Conservation (phyloP, 2,888 invertebrate genomes). For the Mimumesa dahlbomi region DNA sequence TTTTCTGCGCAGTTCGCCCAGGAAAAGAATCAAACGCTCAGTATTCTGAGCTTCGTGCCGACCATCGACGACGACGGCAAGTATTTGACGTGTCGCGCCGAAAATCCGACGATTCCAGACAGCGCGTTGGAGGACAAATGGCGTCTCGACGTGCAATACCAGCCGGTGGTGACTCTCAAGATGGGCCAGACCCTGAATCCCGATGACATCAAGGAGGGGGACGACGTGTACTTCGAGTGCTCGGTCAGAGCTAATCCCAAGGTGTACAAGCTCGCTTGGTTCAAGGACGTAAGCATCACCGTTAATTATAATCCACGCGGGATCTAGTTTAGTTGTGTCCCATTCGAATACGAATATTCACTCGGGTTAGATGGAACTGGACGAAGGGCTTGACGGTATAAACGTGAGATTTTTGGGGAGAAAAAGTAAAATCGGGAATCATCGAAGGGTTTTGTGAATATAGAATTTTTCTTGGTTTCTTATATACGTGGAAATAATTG, state of each 20-base stretch:
- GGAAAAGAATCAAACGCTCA: constrained; percentile 89
- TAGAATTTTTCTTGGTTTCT: too few relatives aligned
- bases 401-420: too few relatives aligned
- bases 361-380: too few relatives aligned
- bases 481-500: too few relatives aligned
- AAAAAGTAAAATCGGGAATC: too few relatives aligned
- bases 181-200: constrained; percentile 93
- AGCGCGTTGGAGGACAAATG: constrained; percentile 93
- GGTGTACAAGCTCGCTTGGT: constrained; percentile 92
- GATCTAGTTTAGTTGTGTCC: too few relatives aligned
- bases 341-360: too few relatives aligned
- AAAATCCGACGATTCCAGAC: constrained; percentile 91
- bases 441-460: too few relatives aligned
- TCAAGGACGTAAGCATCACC: constrained; percentile 90
- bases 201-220: constrained; percentile 93
- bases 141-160: constrained; percentile 93
- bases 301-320: too few relatives aligned
- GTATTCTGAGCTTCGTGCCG: constrained; percentile 91
- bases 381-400: too few relatives aligned
- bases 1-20: constrained; percentile 87
- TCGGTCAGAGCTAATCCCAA: constrained; percentile 92
- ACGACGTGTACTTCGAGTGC: constrained; percentile 94
- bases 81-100: constrained; percentile 92
- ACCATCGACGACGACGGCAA: constrained; percentile 94
- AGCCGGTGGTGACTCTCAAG: constrained; percentile 91